These are phyloP conservation scores for Neomonachus schauinslandi DNA, from an alignment of 2,113 vertebrate species.

Conservation along the genomic window DNA sequence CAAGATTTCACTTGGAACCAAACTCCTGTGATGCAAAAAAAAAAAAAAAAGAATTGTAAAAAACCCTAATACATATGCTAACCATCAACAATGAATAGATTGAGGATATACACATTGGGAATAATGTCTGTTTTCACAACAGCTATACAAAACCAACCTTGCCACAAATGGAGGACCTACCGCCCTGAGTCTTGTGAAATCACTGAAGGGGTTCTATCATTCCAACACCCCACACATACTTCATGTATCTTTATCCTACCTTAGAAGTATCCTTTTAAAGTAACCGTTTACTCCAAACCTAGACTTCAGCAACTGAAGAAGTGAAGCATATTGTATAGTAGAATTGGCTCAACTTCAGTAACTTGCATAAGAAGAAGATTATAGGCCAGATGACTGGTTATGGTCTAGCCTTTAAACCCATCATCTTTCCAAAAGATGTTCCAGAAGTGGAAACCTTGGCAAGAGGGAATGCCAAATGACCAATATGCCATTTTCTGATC, in stretches of 20 bases:
- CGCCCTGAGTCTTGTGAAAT: background rate
- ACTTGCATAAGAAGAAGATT: background rate
- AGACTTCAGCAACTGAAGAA: background rate
- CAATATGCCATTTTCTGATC: background rate
- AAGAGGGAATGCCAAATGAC: background rate
- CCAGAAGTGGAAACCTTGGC: background rate
- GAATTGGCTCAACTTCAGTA: background rate
- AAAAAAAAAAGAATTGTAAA: background rate
- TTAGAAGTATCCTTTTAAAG: background rate
- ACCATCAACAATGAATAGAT: background rate
- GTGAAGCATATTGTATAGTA: background rate
- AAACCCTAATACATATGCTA: background rate
- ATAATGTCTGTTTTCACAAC: background rate
- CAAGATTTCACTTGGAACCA: background rate
- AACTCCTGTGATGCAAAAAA: background rate
- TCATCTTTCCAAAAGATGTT: background rate
- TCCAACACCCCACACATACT: background rate
- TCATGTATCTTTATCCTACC: background rate
- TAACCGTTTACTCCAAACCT: background rate
- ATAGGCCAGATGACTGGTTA: background rate
- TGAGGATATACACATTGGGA: background rate
- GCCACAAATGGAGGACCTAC: background rate
- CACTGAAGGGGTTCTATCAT: background rate
- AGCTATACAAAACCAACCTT: background rate
- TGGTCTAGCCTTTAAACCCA: background rate